These are phyloP conservation scores for Beroe ovata DNA, from an alignment of 37 sponge, comb jelly and placozoan genomes.

Conservation along the genomic window DNA sequence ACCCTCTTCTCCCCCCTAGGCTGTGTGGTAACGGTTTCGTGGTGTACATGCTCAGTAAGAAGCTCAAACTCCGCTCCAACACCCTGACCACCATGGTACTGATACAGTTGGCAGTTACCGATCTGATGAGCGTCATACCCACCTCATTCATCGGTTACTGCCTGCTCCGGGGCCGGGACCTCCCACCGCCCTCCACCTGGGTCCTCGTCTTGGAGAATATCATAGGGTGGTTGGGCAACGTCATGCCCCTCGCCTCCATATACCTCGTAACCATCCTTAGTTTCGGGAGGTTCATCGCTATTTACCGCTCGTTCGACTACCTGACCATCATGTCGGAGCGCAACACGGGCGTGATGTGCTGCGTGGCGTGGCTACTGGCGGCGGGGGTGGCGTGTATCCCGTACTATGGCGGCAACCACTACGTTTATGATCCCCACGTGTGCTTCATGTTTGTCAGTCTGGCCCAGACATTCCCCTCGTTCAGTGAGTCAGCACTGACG, in stretches of 20 bases:
- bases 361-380: conserved; percentile 24
- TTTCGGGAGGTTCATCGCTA: conserved; percentile 41
- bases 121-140: neutral
- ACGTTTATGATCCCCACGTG: conserved; percentile 18
- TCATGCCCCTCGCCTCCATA: conserved; percentile 64
- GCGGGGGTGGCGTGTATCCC: conserved; percentile 22
- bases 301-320: conserved; percentile 65
- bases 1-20: neutral
- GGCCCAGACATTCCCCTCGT: neutral
- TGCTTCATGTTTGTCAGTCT: conserved; percentile 64
- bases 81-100: conserved; percentile 12
- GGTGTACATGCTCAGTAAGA: conserved; percentile 12
- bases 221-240: conserved; percentile 49
- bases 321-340: conserved; percentile 21
- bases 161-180: conserved; percentile 11
- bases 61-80: conserved; percentile 6
- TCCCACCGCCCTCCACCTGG: conserved; percentile 9
- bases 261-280: conserved; percentile 58
- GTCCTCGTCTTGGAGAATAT: conserved; percentile 12
- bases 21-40: conserved; percentile 30
- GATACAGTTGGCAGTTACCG: conserved; percentile 13
- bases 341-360: conserved; percentile 31
- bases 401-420: conserved; percentile 55
- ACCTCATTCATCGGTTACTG: conserved; percentile 54
- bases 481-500: neutral